Conservation (phyloP, 1,140 invertebrate genomes). For the Berghia stephanieae region DNA sequence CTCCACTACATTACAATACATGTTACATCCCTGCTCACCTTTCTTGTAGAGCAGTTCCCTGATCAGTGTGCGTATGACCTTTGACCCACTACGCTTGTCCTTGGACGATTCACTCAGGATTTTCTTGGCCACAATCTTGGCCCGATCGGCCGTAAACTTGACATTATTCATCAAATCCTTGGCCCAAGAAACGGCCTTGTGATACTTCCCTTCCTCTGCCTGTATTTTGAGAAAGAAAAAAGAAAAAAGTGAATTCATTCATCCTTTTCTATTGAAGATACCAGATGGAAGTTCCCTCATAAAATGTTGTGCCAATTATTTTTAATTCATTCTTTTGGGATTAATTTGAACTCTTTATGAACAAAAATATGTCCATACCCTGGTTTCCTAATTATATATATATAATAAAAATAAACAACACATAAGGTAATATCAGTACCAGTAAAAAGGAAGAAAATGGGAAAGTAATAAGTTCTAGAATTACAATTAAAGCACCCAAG, state of each 20-base stretch:
- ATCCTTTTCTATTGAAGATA: no score
- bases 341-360: no score
- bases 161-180: slow-evolving; percentile 79
- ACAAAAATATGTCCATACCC: no score
- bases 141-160: slow-evolving; percentile 77
- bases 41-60: slow-evolving; percentile 73
- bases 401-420: no score
- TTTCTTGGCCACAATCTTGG: slow-evolving; percentile 81
- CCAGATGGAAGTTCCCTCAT: neutral
- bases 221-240: slow-evolving; percentile 63
- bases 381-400: no score
- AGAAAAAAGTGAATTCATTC: neutral
- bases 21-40: slow-evolving; percentile 72
- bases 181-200: slow-evolving; percentile 79
- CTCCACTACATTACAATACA: no score
- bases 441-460: no score
- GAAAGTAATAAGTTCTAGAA: no score
- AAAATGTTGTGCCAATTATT: no score
- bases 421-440: no score
- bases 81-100: slow-evolving; percentile 74
- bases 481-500: no score
- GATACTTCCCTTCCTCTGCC: slow-evolving; percentile 81
- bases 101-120: slow-evolving; percentile 77
- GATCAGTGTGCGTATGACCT: slow-evolving; percentile 71
- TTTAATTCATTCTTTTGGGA: no score